Percentiles rank a stretch among this genome's conserved stretches.
Conservation (phyloP, 1,140 invertebrate species). For the Grapholita molesta region DNA sequence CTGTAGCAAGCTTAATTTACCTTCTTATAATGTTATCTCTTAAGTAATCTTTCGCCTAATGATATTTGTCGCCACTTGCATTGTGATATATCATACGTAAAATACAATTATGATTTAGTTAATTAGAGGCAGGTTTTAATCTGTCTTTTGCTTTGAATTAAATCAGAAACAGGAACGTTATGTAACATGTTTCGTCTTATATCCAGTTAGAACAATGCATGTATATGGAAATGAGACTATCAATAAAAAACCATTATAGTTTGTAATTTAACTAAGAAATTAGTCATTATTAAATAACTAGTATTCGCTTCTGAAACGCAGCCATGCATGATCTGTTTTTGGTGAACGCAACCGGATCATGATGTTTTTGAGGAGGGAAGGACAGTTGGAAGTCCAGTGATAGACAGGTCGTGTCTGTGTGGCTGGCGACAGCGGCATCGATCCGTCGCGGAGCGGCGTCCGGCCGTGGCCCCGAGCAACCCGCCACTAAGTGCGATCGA, state of each 20-base stretch:
- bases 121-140: background rate
- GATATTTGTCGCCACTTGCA: background rate
- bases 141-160: background rate
- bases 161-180: background rate
- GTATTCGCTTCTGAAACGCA: background rate
- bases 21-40: background rate
- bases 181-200: background rate
- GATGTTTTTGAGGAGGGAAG: background rate
- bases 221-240: background rate
- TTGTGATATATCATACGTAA: no score
- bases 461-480: slow-evolving; percentile 46
- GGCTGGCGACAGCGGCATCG: background rate
- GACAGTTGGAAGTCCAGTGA: background rate
- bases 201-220: background rate
- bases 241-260: background rate
- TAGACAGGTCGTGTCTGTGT: background rate
- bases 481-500: slow-evolving; percentile 52
- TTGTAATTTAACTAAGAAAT: no score
- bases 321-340: background rate
- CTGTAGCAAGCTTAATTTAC: background rate
- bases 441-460: slow-evolving; percentile 35
- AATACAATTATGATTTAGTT: no score
- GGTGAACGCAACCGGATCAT: background rate
- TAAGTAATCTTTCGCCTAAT: background rate
- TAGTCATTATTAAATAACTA: no score